Percentiles rank a stretch among this genome's conserved stretches.
Evolutionary conservation across 2,113 vertebrate species (phyloP).

Genomic region (Pterocles gutturalis): DNA sequence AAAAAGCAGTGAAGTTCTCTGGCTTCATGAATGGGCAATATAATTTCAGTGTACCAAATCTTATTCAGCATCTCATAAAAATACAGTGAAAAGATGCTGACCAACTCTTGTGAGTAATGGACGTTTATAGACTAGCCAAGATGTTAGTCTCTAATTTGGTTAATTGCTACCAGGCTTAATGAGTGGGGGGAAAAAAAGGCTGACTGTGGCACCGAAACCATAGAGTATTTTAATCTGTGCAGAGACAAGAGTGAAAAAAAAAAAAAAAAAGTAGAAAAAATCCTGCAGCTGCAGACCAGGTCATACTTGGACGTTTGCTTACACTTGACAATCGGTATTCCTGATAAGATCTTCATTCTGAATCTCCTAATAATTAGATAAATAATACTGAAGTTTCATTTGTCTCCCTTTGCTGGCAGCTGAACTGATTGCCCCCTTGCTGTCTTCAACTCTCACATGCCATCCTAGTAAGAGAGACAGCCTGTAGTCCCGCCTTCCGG

Average conservation of each 20-base stretch:
- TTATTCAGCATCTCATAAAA: conserved; percentile 6
- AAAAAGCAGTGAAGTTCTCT: neutral
- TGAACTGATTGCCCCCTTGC: rapidly evolving
- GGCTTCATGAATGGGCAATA: neutral
- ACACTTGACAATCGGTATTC: neutral
- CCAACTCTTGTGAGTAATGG: neutral
- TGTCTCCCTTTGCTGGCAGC: neutral
- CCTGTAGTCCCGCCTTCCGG: no score
- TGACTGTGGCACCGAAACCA: neutral
- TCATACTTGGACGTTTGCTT: neutral
- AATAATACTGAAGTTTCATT: neutral
- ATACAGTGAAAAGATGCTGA: conserved; percentile 3
- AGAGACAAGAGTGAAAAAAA: neutral
- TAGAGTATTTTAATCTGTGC: neutral
- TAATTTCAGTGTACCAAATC: neutral
- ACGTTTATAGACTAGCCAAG: neutral
- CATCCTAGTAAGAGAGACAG: neutral
- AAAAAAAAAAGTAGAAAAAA: neutral
- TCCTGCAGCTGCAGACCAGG: neutral
- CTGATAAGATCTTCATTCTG: neutral
- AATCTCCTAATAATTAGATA: neutral
- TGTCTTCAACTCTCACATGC: neutral
- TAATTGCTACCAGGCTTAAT: neutral
- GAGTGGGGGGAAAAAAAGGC: neutral
- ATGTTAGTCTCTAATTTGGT: conserved; percentile 23